A percentile compares a stretch with the other conserved stretches of the same genome.
Evolutionary conservation across 2,113 vertebrate genomes (phyloP).

Genomic region (Gadus macrocephalus): DNA sequence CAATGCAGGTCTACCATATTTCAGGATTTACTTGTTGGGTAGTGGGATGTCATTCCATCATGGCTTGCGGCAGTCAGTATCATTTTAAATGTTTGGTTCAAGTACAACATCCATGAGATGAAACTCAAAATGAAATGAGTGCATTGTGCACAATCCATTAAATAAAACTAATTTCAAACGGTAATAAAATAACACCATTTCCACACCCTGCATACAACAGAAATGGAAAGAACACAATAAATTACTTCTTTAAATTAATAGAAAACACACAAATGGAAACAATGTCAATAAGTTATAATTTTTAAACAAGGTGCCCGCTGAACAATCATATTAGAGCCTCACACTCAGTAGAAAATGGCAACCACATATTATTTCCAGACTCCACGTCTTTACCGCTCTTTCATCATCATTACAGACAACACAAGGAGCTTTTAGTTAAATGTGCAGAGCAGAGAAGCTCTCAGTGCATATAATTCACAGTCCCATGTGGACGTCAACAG

Average conservation of each 20-base stretch:
- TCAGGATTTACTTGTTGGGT: too few relatives aligned
- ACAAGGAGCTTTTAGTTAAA: conserved; percentile 25
- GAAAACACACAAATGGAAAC: conserved; percentile 56
- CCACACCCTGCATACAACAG: conserved; percentile 46
- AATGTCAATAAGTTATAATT: conserved; percentile 54
- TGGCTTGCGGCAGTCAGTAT: conserved; percentile 16
- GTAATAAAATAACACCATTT: conserved; percentile 27
- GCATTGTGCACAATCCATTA: conserved; percentile 24
- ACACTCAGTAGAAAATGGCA: conserved; percentile 31
- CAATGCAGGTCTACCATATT: too few relatives aligned
- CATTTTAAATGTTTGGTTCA: conserved; percentile 38
- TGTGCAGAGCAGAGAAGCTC: conserved; percentile 27
- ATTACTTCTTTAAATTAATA: conserved; percentile 69
- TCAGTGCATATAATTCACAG: conserved; percentile 48
- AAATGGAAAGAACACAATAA: conserved; percentile 75
- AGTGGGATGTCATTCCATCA: too few relatives aligned
- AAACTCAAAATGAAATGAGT: conserved; percentile 37
- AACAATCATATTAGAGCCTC: conserved; percentile 47
- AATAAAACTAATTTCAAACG: conserved; percentile 31
- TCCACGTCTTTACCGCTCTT: conserved; percentile 1
- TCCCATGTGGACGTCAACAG: conserved; percentile 11
- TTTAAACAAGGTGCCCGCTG: conserved; percentile 54
- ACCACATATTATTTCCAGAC: conserved; percentile 30
- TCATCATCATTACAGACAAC: conserved; percentile 21
- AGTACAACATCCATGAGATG: conserved; percentile 26